Percentiles rank a stretch among this genome's conserved stretches.
These are phyloP conservation scores for Petrocephalus sullivani DNA, from an alignment of 2,797 vertebrate species.

Conservation along the genomic window DNA sequence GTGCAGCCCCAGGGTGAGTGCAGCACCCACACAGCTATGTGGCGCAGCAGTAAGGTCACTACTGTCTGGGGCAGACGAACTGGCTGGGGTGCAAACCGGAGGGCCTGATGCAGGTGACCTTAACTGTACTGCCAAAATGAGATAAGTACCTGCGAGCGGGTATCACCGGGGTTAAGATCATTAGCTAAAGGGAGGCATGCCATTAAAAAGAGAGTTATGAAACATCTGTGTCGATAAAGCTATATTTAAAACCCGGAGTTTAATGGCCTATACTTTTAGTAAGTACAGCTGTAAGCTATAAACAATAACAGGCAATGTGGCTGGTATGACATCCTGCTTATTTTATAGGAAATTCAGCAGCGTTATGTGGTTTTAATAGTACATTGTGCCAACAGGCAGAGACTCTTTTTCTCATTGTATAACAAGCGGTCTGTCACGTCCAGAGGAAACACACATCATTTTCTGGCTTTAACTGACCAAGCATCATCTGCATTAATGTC, in stretches of 20 bases:
- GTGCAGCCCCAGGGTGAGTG: neutral
- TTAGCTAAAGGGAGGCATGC: conserved; percentile 23
- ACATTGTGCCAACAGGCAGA: neutral
- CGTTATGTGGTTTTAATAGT: neutral
- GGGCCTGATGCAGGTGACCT: conserved; percentile 8
- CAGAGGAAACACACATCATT: neutral
- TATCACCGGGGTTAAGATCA: conserved; percentile 23
- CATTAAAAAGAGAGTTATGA: conserved; percentile 25
- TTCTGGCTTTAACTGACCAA: neutral
- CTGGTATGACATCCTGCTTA: neutral
- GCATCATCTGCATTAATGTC: neutral
- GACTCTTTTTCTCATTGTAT: neutral
- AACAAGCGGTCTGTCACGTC: neutral
- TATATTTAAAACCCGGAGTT: neutral
- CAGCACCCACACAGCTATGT: neutral
- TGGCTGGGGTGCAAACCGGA: neutral
- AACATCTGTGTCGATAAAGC: conserved; percentile 30
- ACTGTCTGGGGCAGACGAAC: neutral
- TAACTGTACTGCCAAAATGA: neutral
- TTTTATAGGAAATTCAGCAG: neutral
- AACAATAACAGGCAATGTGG: neutral
- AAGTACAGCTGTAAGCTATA: neutral
- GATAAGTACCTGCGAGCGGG: neutral
- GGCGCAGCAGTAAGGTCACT: neutral
- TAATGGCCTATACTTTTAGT: neutral